Percentiles rank a stretch among this genome's conserved stretches.
Evolutionary conservation across 2,113 vertebrate species (phyloP).

Genomic region (Vulpes vulpes): DNA sequence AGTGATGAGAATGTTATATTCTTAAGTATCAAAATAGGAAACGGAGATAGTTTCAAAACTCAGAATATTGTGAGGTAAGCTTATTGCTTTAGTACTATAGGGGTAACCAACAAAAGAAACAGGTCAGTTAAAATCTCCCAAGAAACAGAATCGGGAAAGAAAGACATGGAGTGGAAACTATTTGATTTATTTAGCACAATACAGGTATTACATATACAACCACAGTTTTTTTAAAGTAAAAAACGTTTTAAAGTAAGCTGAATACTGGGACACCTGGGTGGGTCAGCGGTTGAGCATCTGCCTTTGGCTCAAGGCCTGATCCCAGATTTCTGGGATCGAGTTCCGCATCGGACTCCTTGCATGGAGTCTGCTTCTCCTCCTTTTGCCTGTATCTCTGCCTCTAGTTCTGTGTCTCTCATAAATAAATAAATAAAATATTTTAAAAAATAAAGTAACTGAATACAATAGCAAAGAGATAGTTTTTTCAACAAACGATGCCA

Average conservation of each 20-base stretch:
- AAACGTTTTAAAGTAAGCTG: conserved; percentile 12
- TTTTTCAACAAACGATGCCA: neutral
- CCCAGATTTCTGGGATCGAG: too few relatives aligned
- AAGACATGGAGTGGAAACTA: neutral
- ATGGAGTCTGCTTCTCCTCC: too few relatives aligned
- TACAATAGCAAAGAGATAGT: neutral
- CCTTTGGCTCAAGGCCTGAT: too few relatives aligned
- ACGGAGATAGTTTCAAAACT: neutral
- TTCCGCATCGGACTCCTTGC: too few relatives aligned
- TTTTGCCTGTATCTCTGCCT: too few relatives aligned
- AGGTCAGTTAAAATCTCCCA: neutral
- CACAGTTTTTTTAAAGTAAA: neutral
- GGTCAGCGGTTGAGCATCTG: too few relatives aligned
- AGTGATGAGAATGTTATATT: neutral
- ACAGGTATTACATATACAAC: neutral
- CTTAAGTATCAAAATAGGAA: neutral
- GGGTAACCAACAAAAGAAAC: neutral
- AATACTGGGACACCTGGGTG: neutral
- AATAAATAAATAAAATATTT: too few relatives aligned
- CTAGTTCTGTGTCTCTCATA: too few relatives aligned
- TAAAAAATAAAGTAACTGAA: neutral
- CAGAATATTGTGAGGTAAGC: neutral
- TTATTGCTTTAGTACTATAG: neutral
- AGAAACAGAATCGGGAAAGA: neutral
- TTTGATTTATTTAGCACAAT: neutral